These are phyloP conservation scores for Ptiloglossa arizonensis DNA, from an alignment of 1,140 invertebrate genomes.

Conservation along the genomic window DNA sequence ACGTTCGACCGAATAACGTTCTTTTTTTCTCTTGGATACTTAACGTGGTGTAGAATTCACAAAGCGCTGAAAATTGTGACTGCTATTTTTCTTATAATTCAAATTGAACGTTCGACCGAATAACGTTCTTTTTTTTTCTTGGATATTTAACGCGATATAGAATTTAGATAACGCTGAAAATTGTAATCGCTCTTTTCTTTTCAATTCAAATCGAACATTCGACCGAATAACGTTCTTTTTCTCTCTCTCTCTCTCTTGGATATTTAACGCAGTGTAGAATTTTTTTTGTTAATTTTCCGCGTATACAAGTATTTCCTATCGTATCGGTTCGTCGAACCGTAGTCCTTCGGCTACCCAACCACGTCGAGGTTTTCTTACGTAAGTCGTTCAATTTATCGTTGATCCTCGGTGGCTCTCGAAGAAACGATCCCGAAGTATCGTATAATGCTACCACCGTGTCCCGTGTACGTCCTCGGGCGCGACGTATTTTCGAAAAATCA, in stretches of 20 bases:
- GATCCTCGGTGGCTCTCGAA: constrained; percentile 30
- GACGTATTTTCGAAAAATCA: constrained; percentile 68
- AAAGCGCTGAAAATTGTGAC: not conserved
- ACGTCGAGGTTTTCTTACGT: constrained; percentile 10
- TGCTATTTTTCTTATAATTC: not conserved
- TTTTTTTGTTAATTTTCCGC: not conserved
- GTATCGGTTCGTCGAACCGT: constrained; percentile 8
- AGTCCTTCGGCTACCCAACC: constrained; percentile 12
- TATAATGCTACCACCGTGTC: constrained; percentile 17
- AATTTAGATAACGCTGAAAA: not conserved
- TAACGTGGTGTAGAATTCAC: not conserved
- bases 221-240: too few species aligned
- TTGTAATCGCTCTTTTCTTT: not conserved
- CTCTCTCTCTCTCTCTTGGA: too few species aligned
- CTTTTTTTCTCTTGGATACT: not conserved
- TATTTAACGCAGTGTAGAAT: not conserved
- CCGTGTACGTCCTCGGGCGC: constrained; percentile 28
- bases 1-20: too few species aligned
- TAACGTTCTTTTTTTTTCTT: too few species aligned
- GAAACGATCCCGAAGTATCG: constrained; percentile 39
- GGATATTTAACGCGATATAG: too few species aligned
- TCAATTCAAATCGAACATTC: too few species aligned
- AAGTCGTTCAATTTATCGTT: constrained; percentile 57
- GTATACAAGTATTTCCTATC: not conserved
- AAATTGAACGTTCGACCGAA: not conserved